Conservation (phyloP, 1,140 invertebrate species). For the Drosophila yakuba region DNA sequence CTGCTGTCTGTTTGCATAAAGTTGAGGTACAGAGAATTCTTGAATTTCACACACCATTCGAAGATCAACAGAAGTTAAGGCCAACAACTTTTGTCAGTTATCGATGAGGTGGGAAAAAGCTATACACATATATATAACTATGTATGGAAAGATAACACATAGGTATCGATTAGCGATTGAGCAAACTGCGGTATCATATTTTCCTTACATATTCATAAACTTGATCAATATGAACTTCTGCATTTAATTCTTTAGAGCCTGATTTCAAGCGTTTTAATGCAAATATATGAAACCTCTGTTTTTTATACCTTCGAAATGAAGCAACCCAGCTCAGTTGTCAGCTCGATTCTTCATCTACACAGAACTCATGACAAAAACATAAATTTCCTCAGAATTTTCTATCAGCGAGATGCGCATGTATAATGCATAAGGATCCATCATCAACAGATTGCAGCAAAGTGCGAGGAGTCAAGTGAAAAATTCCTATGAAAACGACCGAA, state of each 20-base stretch:
- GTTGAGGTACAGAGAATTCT: slow-evolving; percentile 46
- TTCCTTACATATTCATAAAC: not conserved
- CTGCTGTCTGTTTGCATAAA: slow-evolving; percentile 42
- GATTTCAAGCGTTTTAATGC: not conserved
- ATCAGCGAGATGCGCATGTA: slow-evolving; percentile 38
- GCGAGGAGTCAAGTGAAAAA: slow-evolving; percentile 42
- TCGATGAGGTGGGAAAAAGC: slow-evolving; percentile 8
- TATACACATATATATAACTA: not conserved
- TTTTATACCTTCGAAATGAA: not conserved
- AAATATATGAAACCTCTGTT: not conserved
- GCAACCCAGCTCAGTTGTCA: slow-evolving; percentile 29
- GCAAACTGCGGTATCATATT: not conserved
- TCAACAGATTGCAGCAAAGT: slow-evolving; percentile 45
- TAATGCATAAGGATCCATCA: slow-evolving; percentile 52
- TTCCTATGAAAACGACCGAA: slow-evolving; percentile 36
- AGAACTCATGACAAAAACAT: slow-evolving; percentile 35
- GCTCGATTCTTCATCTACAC: slow-evolving; percentile 11
- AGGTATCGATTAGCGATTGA: not conserved
- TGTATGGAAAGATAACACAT: not conserved
- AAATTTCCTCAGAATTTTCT: slow-evolving; percentile 39
- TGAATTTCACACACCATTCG: slow-evolving; percentile 36
- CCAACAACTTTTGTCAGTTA: slow-evolving; percentile 19
- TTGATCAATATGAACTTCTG: too few species aligned
- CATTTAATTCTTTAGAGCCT: not conserved
- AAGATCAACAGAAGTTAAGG: slow-evolving; percentile 30